phyloP scores from a whole-genome alignment of 2,113 vertebrate species.

The Heterocephalus glaber region DNA sequence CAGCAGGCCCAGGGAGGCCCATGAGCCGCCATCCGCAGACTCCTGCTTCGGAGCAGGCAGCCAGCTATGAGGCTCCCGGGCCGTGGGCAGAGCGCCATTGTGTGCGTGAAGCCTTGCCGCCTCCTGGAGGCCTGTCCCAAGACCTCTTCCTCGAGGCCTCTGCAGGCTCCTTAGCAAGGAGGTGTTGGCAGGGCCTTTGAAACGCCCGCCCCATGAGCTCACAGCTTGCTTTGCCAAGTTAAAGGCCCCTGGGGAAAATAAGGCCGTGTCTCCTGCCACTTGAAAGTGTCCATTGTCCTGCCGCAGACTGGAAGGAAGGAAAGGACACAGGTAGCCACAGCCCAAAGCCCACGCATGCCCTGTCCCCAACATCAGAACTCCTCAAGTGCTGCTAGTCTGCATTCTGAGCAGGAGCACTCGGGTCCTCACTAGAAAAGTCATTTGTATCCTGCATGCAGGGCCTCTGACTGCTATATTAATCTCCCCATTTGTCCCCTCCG shows the following conservation, averaged over 20 bases:
- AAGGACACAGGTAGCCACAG: accelerated
- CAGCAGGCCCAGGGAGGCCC: neutral
- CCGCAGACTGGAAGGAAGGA: accelerated
- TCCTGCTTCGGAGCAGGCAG: neutral
- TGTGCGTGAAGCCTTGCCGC: accelerated
- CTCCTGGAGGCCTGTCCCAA: neutral
- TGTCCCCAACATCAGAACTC: neutral
- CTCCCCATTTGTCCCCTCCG: constrained; percentile 69
- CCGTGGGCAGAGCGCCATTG: neutral
- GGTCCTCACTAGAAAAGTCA: neutral
- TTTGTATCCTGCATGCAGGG: constrained; percentile 43
- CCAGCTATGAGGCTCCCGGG: neutral
- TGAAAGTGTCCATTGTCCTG: neutral
- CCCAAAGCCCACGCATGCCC: neutral
- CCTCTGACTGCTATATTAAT: constrained; percentile 53
- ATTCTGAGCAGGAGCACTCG: neutral
- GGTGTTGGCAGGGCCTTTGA: neutral
- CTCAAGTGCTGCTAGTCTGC: constrained; percentile 18
- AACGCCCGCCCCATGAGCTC: no score
- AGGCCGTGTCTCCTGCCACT: neutral
- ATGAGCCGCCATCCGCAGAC: accelerated
- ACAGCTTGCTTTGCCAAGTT: neutral
- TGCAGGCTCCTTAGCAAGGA: neutral
- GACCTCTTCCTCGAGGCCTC: neutral
- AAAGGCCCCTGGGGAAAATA: neutral